Evolutionary conservation across 1,140 invertebrate genomes (phyloP), one percentile per base, ranked within the genome.

Genomic region (Hormaphis cornu): DNA sequence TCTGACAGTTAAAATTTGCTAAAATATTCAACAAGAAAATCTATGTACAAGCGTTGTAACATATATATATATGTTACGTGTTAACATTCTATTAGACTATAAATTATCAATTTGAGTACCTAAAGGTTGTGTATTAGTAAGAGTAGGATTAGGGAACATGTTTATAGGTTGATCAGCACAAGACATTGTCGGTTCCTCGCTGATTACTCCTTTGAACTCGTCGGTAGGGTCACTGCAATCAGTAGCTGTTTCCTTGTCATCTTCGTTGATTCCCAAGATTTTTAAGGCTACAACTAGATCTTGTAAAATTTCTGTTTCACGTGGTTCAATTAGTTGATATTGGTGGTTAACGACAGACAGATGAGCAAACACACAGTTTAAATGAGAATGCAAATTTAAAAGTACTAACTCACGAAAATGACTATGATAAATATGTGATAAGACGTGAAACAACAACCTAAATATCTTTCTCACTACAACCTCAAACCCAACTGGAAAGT

Each of bases 361-460:
- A 83, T 98, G 95, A 78, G 90, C 90, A 83, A 97, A 97, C 70
- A 97, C 90, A 80, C 92, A 90, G 83, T 96, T 96, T 78, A 96
- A 86, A 82, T 97, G 93, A 76, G 91, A 86, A 82, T 97, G 93
- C 75, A 97, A 84, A 75, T 89, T 89, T 77, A 98, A 85, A 74
- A 93, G 84, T 75, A 92, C 89, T 75, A 97, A 87, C 82, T 97
- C 91, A 81, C 90, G 86, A 82, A 97, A 97, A 86, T 98, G 96
- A 81, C 90, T 89, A 80, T 96, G 93, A 83, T 98, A 98, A 77
- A 98, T 85, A 83, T 98, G 95, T 77, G 95, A 93, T 83, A 98
- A 84, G 76, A 98, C 93, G 81, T 97, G 95, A 84, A 95, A 97
- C 82, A 97, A 85, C 81, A 96, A 86, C 78, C 91, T 88, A 80